phyloP scores from a whole-genome alignment of 2,797 vertebrate species.

The Cynodonichthys magdalenae region DNA sequence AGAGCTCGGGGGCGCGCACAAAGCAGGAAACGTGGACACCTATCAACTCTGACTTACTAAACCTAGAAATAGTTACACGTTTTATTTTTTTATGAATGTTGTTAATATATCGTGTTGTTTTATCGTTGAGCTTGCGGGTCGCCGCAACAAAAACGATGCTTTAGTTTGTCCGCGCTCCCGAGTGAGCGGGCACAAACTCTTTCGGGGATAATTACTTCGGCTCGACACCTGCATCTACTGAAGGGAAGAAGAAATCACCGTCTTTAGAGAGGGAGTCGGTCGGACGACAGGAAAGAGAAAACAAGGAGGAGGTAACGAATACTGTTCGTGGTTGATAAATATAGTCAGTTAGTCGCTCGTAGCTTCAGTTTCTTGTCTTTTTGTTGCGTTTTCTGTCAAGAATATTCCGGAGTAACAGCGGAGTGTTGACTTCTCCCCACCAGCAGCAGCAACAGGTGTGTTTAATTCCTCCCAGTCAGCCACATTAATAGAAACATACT shows the following conservation, averaged over 20 bases:
- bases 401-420: neutral
- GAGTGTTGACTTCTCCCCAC: conserved; percentile 10
- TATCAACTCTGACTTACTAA: too few relatives aligned
- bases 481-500: accelerated
- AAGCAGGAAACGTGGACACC: conserved; percentile 6
- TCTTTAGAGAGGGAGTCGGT: neutral
- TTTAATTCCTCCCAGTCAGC: neutral
- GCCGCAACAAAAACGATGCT: too few relatives aligned
- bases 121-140: too few relatives aligned
- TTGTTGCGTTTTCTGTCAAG: conserved; percentile 2
- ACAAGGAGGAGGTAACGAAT: neutral
- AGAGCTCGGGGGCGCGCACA: neutral
- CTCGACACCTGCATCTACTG: too few relatives aligned
- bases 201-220: too few relatives aligned
- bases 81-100: too few relatives aligned
- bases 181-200: too few relatives aligned
- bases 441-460: conserved; percentile 58
- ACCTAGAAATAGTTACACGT: too few relatives aligned
- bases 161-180: too few relatives aligned
- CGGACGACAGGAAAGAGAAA: neutral
- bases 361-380: neutral
- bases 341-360: neutral
- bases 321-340: neutral
- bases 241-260: too few relatives aligned
- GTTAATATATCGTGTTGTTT: too few relatives aligned